phyloP scores from a whole-genome alignment of 2,888 invertebrate genomes.

The Callimorpha dominula region DNA sequence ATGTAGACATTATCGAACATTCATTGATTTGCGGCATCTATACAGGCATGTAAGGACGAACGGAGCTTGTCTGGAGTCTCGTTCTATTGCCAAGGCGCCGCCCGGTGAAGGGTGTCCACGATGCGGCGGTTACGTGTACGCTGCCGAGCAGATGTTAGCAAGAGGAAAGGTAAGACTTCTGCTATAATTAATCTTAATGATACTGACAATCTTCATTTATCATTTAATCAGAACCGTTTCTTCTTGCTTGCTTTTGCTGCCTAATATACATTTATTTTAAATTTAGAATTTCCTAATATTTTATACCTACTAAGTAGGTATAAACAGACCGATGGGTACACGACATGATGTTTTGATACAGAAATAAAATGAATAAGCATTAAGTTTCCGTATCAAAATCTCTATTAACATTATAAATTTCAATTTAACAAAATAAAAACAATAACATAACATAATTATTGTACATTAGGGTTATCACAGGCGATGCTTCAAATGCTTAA shows the following conservation, averaged over 20 bases:
- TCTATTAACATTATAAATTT: not conserved
- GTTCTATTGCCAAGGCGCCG: constrained; percentile 92
- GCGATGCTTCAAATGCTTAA: constrained; percentile 95
- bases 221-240: not conserved
- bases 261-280: constrained; percentile 17
- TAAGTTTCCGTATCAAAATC: not conserved
- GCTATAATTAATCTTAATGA: not conserved
- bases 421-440: not conserved
- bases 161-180: constrained; percentile 92
- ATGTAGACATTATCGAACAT: constrained; percentile 48
- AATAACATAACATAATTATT: constrained; percentile 54
- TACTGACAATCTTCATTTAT: not conserved
- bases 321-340: not conserved
- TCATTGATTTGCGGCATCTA: constrained; percentile 61
- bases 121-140: constrained; percentile 96
- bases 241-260: constrained; percentile 20
- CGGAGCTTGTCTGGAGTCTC: constrained; percentile 90
- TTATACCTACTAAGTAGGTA: not conserved
- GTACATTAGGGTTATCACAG: constrained; percentile 93
- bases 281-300: not conserved
- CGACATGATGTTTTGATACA: not conserved
- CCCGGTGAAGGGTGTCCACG: constrained; percentile 95
- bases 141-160: constrained; percentile 97
- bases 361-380: constrained; percentile 18
- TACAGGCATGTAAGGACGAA: constrained; percentile 83